Base-by-base conservation (phyloP, 35 echinoderm and acorn worm species). In the Holothuria glaberrima region DNA sequence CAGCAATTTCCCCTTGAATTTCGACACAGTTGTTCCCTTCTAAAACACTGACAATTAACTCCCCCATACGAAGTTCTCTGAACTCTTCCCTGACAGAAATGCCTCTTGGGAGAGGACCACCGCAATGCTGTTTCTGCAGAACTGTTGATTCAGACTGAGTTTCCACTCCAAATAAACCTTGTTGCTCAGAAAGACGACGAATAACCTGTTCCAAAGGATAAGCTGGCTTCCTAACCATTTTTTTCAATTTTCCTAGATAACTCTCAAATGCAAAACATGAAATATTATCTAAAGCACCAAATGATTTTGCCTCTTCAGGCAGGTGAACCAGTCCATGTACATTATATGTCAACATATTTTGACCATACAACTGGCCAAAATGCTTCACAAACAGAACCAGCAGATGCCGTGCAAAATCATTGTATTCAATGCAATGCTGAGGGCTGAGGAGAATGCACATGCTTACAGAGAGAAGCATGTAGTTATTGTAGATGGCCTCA, bases 181-280 rank as follows among this genome's bases (percentile, higher is more conserved):
- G 16, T 48, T 77, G 34, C 32, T 91, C 81, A 35, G 80, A 90
- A 19, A 91, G 38, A 41, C 71, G 69, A 48, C 89, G 56, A 33
- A 94, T 70, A 12, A 88, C 70, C 60, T 94, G 93, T 58, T 91
- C 50, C 12, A 91, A 71, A 18, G 93, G 89, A 14, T 24, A 88
- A 18, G 56, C 22, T 16, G 93, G 89, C 78, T 80, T 88, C 31
- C 92, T 79, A 12, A 94, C 69, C 67, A 94, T 72, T 64, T 52
- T 48, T 27, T 94, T 94, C 45, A 94, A 9, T 68, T 65, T 59
- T 48, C 48, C 58, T 59, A 94, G 69, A 85, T 74, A 90, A 30
- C 67, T 94, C 50, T 94, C 92, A 79, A 86, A 90, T 31, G 89
- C 80, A 80, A 94, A 94, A 28, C 67, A 64, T 64, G 89, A 95